phyloP scores from a whole-genome alignment of 1,140 invertebrate genomes.

The Euura saliciscinereae region DNA sequence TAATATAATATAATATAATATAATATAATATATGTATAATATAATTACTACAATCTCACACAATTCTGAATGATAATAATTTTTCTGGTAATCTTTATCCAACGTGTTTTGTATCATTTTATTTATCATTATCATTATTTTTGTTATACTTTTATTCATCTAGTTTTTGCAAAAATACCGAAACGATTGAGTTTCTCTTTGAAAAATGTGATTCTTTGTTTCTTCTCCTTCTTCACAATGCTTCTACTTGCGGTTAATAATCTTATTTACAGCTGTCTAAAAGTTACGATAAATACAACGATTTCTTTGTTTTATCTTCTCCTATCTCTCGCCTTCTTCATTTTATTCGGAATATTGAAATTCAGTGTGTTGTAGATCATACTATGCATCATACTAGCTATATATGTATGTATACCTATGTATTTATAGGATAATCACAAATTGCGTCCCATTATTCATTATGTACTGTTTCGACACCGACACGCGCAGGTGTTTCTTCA shows the following conservation, averaged over 20 bases:
- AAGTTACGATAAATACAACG: not conserved
- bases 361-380: not conserved
- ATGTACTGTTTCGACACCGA: no score
- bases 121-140: not conserved
- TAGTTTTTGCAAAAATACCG: not conserved
- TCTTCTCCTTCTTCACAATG: not conserved
- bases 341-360: not conserved
- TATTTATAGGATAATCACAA: conserved; percentile 2
- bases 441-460: not conserved
- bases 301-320: not conserved
- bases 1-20: not conserved
- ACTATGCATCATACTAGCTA: not conserved
- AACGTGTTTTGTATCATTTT: not conserved
- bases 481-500: no score
- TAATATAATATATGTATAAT: not conserved
- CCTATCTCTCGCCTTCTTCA: no score
- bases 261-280: not conserved
- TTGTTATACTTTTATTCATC: not conserved
- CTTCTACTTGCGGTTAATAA: not conserved
- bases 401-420: not conserved
- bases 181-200: not conserved
- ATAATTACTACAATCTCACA: not conserved
- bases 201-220: not conserved
- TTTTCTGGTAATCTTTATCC: not conserved
- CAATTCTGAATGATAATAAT: not conserved